Percentiles rank a stretch among this genome's conserved stretches.
Conservation (phyloP, 2,797 vertebrate species). For the Amblyopsis hoosieri region DNA sequence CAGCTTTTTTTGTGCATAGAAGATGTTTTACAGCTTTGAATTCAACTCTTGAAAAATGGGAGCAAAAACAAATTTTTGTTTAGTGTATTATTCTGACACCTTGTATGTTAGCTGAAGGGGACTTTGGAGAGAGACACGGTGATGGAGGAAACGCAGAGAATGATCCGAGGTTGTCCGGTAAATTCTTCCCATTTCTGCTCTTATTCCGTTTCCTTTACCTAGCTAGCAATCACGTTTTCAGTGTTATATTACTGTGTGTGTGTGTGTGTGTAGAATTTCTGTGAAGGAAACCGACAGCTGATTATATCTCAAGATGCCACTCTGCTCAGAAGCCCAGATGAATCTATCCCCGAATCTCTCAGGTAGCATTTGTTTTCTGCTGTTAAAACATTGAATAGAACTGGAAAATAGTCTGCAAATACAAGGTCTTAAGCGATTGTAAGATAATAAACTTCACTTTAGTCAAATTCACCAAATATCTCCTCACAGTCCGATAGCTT, state of each 20-base stretch:
- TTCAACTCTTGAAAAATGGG: no score
- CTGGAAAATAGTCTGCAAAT: no score
- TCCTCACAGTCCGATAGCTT: no score
- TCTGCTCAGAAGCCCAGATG: conserved; percentile 75
- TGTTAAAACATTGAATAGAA: no score
- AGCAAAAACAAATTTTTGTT: no score
- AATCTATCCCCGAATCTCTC: conserved; percentile 74
- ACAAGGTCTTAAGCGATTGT: no score
- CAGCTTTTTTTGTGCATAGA: no score
- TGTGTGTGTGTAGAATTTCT: conserved; percentile 70
- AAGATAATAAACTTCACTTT: no score
- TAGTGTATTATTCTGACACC: background rate
- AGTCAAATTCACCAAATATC: no score
- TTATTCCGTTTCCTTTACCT: background rate
- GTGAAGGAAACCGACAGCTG: conserved; percentile 82
- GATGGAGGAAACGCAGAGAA: conserved; percentile 77
- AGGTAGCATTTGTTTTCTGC: conserved; percentile 68
- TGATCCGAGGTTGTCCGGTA: conserved; percentile 85
- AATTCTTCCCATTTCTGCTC: conserved; percentile 2
- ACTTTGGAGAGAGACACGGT: conserved; percentile 65
- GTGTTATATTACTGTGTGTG: conserved; percentile 7
- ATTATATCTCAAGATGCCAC: conserved; percentile 80
- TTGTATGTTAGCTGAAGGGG: conserved; percentile 75
- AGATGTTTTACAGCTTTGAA: no score
- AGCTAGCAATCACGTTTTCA: background rate